Conservation (phyloP, 2,888 invertebrate species). For the Fragum whitleyi region DNA sequence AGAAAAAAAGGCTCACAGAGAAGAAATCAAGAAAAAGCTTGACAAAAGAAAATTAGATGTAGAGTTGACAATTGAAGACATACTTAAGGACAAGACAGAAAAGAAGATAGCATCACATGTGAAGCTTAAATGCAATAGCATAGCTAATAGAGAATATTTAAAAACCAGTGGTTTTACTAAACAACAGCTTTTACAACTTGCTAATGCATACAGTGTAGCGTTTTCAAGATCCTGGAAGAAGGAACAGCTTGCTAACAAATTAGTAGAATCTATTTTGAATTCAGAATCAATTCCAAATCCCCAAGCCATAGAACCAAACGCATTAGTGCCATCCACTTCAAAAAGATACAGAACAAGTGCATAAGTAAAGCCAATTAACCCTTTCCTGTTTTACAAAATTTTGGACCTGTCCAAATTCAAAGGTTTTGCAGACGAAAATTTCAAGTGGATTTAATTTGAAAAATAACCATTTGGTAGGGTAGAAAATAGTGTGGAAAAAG, state of each 20-base stretch:
- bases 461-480: no score
- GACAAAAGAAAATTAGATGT: constrained; percentile 43
- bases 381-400: no score
- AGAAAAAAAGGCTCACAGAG: constrained; percentile 44
- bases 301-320: background rate
- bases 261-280: constrained; percentile 11
- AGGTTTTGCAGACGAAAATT: no score
- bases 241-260: background rate
- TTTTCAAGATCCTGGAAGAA: constrained; percentile 12
- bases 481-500: no score
- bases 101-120: constrained; percentile 35
- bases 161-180: background rate
- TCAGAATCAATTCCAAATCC: constrained; percentile 15
- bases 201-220: constrained; percentile 24
- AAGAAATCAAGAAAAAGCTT: constrained; percentile 40
- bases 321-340: constrained; percentile 2
- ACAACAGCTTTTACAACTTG: constrained; percentile 3
- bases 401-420: no score
- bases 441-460: no score
- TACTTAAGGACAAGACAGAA: constrained; percentile 29
- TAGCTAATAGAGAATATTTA: constrained; percentile 9
- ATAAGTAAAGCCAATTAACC: constrained; percentile 9
- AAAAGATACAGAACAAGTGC: constrained; percentile 7
- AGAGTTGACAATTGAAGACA: constrained; percentile 30
- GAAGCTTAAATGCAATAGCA: constrained; percentile 32